Base-by-base conservation (phyloP, 2,797 vertebrate species). In the Scolopax rusticola region DNA sequence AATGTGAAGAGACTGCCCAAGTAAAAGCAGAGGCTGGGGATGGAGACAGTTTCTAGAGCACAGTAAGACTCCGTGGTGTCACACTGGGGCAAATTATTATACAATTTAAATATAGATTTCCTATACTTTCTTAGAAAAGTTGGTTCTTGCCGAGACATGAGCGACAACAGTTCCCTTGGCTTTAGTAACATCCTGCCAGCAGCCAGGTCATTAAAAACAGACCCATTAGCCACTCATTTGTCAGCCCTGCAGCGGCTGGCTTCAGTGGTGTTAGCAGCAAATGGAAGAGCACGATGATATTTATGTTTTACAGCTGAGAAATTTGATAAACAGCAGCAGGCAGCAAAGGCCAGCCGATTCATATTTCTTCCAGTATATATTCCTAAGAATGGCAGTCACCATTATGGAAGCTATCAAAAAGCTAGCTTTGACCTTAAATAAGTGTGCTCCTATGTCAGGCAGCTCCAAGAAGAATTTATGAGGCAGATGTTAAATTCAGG, bases 371-470 rank as follows among this genome's bases (percentile, higher is more conserved):
- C 67, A 75, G 86, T 67, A 82, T 79, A 89, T 83, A 65, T 94
- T 38, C 89, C 80, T 57, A 85, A 82, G 93, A 93, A 77, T 95
- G 91, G 93, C 95, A 94, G 84, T 48, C 84, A 92, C 76, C 56
- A 82, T 94, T 93, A 96, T 82, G 70, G 93, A 96, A 97, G 83
- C 85, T 78, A 96, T 95, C 93, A 92, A 89, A 96, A 95, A 93
- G 27, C 93, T 64, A 50, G 54, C 86, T 85, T 84, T 87, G 90
- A 85, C 85, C 94, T 95, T 90, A 96, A 95, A 77, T 95, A 93
- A 87, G 80, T 33, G 70, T 90, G 93, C 75, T 89, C 21, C 63
- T 64, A 3, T 36, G 70, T 24, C 92, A 91, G 69, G 68, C 60
- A 61, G 74, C 23, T 45, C 70, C 90, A 87, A 48, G 30, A 83